phyloP scores from a whole-genome alignment of 2,797 vertebrate genomes.

The Adelosebastes latens region DNA sequence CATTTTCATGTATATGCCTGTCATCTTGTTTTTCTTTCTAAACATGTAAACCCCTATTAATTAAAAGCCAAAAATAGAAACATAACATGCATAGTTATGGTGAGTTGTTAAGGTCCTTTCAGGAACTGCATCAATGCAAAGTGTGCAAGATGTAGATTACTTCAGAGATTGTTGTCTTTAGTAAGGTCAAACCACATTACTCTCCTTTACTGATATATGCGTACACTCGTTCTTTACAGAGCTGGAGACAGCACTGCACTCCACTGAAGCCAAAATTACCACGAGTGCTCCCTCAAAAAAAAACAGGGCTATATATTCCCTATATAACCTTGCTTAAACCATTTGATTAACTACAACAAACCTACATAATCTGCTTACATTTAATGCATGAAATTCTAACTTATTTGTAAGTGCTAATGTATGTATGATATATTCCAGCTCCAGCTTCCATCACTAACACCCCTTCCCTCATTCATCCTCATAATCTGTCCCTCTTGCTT shows the following conservation, averaged over 20 bases:
- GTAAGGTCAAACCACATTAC: constrained; percentile 44
- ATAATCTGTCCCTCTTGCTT: constrained; percentile 69
- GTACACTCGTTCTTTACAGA: constrained; percentile 25
- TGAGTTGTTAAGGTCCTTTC: constrained; percentile 37
- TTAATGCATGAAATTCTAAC: constrained; percentile 84
- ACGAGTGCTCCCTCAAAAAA: constrained; percentile 43
- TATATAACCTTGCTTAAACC: constrained; percentile 78
- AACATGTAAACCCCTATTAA: constrained; percentile 44
- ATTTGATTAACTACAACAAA: constrained; percentile 75
- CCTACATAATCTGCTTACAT: constrained; percentile 77
- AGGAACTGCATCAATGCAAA: constrained; percentile 56
- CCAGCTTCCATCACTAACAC: constrained; percentile 73
- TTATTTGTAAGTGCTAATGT: constrained; percentile 73
- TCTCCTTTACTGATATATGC: constrained; percentile 25
- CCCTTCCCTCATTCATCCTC: constrained; percentile 45
- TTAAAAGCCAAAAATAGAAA: constrained; percentile 59
- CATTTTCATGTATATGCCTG: constrained; percentile 47
- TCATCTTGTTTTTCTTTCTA: constrained; percentile 31
- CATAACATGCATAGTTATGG: constrained; percentile 34
- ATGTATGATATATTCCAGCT: constrained; percentile 74
- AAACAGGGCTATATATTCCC: constrained; percentile 73
- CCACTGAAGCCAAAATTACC: constrained; percentile 56
- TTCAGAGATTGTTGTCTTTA: constrained; percentile 37
- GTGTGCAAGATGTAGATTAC: constrained; percentile 32
- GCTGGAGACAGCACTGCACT: constrained; percentile 39